Base-by-base conservation (phyloP, 1,140 invertebrate species). In the Sinonovacula constricta region DNA sequence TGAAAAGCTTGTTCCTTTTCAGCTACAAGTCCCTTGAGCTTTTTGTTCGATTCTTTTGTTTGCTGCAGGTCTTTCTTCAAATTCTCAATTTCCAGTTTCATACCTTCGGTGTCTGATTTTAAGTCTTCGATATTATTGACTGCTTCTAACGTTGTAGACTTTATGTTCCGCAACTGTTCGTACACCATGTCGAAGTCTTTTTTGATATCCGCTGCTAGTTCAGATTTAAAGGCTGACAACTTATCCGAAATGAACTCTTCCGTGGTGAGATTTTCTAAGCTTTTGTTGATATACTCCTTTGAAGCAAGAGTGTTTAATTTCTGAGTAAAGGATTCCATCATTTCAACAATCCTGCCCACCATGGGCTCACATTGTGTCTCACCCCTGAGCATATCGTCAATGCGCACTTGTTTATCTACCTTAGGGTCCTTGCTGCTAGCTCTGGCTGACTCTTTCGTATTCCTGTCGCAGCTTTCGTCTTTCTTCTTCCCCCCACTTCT, bases 271-370 rank as follows among this genome's bases (percentile, higher is more conserved):
- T n/a, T n/a, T n/a, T n/a, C n/a, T n/a, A n/a, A n/a, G 33, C 3
- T 34, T 36, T 30, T 34, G 12, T 62, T 34, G 26, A 62, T 62
- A n/a, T 34, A 62, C 26, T 62, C 59, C n/a, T 62, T 30, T 62
- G 59, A 62, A 7, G 59, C 30, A 30, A 62, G 26, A 24, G 14
- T 26, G 24, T 18, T 59, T 5, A 59, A 3, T 30, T 59, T 59
- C 15, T 59, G 7, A 5, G 14, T 24, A 26, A 59, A 5, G 3
- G 33, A 3, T 7, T 30, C 33, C n/a, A 59, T 24, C 12, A 30
- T 30, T 57, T 7, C 54, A 7, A 57, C 54, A 28, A 57, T n/a
- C n/a, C n/a, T n/a, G n/a, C n/a, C n/a, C n/a, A n/a, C n/a, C n/a
- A n/a, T n/a, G n/a, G n/a, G n/a, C n/a, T n/a, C n/a, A n/a, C n/a